Evolutionary conservation across 2,797 vertebrate genomes (phyloP).

Genomic region (Eutrigla gurnardus): DNA sequence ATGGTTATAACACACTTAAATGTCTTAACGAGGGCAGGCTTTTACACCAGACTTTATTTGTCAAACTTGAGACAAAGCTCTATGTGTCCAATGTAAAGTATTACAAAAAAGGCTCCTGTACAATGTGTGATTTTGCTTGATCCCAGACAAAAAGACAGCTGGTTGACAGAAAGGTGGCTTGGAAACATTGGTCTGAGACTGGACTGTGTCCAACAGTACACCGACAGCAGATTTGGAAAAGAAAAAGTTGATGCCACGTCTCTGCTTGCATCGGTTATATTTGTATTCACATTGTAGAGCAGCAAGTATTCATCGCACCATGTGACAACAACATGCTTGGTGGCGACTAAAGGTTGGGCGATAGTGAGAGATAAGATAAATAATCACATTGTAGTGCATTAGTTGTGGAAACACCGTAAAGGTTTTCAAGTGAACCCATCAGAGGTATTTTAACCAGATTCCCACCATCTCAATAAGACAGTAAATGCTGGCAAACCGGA

Average conservation of each 20-base stretch:
- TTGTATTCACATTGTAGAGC: background rate
- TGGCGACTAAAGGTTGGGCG: background rate
- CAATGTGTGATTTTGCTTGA: background rate
- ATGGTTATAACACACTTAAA: background rate
- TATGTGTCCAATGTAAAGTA: background rate
- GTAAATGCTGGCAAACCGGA: background rate
- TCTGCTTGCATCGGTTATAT: background rate
- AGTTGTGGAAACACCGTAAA: background rate
- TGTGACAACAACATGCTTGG: background rate
- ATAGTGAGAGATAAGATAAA: background rate
- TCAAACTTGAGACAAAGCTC: background rate
- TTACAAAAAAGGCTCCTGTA: background rate
- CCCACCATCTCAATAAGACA: slow-evolving; percentile 7
- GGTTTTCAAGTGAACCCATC: background rate
- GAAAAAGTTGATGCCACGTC: background rate
- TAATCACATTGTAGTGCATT: background rate
- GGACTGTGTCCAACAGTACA: background rate
- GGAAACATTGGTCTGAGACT: background rate
- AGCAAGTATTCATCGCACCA: background rate
- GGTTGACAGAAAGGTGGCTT: background rate
- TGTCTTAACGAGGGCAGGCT: background rate
- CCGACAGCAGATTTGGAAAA: background rate
- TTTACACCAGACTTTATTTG: background rate
- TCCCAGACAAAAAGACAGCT: background rate
- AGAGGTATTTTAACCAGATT: background rate